Evolutionary conservation across 2,113 vertebrate genomes (phyloP), one percentile per base, ranked within the genome.

Genomic region (Tringa solitaria): DNA sequence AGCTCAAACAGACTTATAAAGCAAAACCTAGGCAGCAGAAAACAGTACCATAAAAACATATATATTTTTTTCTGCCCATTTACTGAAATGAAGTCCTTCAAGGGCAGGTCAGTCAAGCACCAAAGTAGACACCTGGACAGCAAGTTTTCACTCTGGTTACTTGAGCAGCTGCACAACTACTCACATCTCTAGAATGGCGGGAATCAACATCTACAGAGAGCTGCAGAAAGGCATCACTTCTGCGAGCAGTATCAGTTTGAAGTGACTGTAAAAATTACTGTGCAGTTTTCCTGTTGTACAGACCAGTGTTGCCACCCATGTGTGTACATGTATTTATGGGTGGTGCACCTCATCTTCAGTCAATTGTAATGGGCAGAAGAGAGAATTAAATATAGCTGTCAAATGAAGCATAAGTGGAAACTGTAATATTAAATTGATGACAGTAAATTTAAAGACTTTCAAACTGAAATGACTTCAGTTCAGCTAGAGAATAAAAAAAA

Each of bases 291-390:
- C 56, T 88, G 37, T 15, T 6, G 5, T 46, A 59, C 14, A 78
- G n/a, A 43, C 41, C 19, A 65, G 14, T 21, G 7, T 11, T 82
- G 39, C 20, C 46, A 85, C 6, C 15, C 26, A 24, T 3, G 35
- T 21, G 70, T 0, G 0, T 14, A 57, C 4, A 14, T 3, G 0
- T 5, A 45, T 3, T 0, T 17, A 33, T 2, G 4, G 17, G 16
- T 19, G 21, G 11, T 51, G 7, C 13, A 60, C 32, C 32, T 75
- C 45, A 41, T 46, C 67, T 67, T 53, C 50, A 78, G 23, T 7
- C 33, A 64, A 37, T 12, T 73, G 20, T n/a, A 85, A 87, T n/a
- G 81, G 27, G 21, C 39, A 81, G 16, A 82, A 70, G 87, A 84
- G 17, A 75, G 15, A 81, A 87, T 63, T 5, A 74, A 78, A 56